Percentiles rank a stretch among this genome's conserved stretches.
Evolutionary conservation across 2,113 vertebrate genomes (phyloP).

Genomic region (Cynocephalus volans): DNA sequence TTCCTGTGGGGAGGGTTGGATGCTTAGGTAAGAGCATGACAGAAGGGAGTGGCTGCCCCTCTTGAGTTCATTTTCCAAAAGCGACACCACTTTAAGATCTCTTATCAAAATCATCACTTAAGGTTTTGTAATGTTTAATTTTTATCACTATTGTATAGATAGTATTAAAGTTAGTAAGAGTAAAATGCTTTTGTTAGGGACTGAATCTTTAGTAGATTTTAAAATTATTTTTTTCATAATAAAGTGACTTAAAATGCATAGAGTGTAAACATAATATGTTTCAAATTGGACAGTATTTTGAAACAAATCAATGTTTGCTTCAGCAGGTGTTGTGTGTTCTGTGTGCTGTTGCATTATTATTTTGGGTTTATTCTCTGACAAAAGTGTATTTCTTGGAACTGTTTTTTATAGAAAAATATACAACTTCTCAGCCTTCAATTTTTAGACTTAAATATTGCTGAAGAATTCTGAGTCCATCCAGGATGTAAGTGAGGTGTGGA

Average conservation of each 20-base stretch:
- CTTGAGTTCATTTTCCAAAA: not conserved
- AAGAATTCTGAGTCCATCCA: not conserved
- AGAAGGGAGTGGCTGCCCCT: not conserved
- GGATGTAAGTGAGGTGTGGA: not conserved
- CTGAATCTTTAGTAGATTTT: not conserved
- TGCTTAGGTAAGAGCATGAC: not conserved
- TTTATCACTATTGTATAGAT: not conserved
- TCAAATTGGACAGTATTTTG: not conserved
- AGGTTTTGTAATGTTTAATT: not conserved
- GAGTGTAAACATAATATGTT: not conserved
- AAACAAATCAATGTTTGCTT: not conserved
- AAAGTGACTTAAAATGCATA: not conserved
- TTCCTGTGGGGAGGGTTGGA: not conserved
- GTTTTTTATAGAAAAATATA: not conserved
- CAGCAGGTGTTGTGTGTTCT: not conserved
- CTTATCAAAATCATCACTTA: not conserved
- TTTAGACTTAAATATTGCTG: not conserved
- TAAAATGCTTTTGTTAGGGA: not conserved
- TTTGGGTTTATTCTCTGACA: conserved; percentile 23
- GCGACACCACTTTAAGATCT: not conserved
- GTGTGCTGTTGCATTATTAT: not conserved
- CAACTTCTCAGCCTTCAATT: not conserved
- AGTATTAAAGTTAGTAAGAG: not conserved
- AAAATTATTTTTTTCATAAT: not conserved
- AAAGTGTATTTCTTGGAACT: not conserved